Evolutionary conservation across 2,888 invertebrate genomes (phyloP), one percentile per base, ranked within the genome.

Genomic region (Eristalinus sepulchralis): DNA sequence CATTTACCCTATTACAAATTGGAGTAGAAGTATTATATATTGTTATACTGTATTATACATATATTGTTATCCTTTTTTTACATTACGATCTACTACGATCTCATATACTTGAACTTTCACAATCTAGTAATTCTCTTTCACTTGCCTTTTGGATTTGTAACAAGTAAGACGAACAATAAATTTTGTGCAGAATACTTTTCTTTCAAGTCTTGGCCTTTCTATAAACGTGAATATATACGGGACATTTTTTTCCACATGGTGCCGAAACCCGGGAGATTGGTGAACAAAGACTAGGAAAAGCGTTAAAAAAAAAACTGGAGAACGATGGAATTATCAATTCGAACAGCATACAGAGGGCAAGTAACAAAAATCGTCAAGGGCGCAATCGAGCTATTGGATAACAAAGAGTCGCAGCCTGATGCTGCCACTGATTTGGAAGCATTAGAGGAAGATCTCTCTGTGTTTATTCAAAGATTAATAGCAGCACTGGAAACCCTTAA

Each of bases 361-460:
- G 62, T 63, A 20, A 77, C 62, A 27, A 77, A 77, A 63, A 55
- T 68, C 24, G 33, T 70, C 0, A 78, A 64, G 39, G 47, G 27
- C 57, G 78, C 78, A 13, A 33, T 36, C 22, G 68, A 77, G 11
- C 57, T 55, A 24, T 70, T 68, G 11, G 53, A 62, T 17, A 63
- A 11, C 11, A 55, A 60, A 33, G 17, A 10, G 3, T 64, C 64
- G 2, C 34, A 68, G 24, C 24, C 36, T 57, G 13, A 57, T 27
- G 5, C 62, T 39, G 39, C 53, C 9, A 63, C 24, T n/a, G 34
- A 57, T 17, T 11, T 63, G 53, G 27, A 57, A 22, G 31, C 5
- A 0, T 17, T 80, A 31, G 73, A 80, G 57, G 39, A 73, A 68
- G 55, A 67, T n/a, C 8, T 80, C n/a, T n/a, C n/a, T n/a, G n/a